Conservation (phyloP, 2,797 vertebrate genomes). For the Enteromius mattozi region DNA sequence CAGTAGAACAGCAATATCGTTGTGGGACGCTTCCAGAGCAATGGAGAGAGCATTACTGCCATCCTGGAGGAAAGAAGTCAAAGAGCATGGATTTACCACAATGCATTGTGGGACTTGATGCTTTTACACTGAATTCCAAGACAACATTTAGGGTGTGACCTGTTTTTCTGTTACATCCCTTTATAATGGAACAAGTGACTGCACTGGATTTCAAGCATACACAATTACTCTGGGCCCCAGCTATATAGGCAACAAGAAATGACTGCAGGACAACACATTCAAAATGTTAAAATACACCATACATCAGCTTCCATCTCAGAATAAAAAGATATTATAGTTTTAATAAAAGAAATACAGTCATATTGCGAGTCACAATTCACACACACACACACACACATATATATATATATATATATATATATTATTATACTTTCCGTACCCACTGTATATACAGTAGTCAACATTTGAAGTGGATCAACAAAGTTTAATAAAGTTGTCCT, state of each 20-base stretch:
- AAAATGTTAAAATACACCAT: neutral
- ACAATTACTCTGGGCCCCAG: neutral
- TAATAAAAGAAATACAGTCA: neutral
- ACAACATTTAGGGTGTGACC: neutral
- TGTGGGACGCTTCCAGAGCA: slow-evolving; percentile 83
- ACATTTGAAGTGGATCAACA: too few relatives aligned
- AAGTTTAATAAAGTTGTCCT: too few relatives aligned
- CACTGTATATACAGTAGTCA: too few relatives aligned
- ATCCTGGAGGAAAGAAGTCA: slow-evolving; percentile 71
- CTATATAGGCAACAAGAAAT: neutral
- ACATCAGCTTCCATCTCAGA: neutral
- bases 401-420: too few relatives aligned
- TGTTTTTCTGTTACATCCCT: neutral
- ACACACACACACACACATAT: too few relatives aligned
- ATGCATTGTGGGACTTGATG: neutral
- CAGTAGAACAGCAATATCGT: slow-evolving; percentile 85
- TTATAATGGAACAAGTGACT: neutral
- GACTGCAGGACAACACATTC: neutral
- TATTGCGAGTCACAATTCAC: neutral
- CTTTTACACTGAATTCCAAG: neutral
- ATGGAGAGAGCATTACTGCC: slow-evolving; percentile 85
- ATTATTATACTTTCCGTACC: too few relatives aligned
- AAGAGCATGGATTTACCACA: neutral
- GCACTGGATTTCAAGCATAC: neutral
- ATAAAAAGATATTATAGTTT: neutral